Evolutionary conservation across 2,113 vertebrate species (phyloP).

Genomic region (Pavo muticus): DNA sequence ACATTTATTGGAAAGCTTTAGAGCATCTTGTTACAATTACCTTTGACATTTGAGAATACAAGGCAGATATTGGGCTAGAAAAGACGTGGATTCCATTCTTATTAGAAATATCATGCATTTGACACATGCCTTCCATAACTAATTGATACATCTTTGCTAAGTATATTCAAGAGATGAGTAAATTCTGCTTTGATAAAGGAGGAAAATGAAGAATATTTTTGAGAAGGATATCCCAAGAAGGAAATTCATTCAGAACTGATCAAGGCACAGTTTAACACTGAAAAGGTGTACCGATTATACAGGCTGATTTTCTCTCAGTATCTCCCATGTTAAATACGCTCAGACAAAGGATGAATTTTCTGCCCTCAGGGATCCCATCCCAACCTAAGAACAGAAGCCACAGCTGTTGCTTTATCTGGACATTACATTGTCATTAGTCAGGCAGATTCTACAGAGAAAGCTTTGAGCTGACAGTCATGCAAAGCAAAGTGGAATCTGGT

Average conservation of each 20-base stretch:
- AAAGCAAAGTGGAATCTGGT: fast-evolving
- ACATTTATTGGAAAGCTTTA: background rate
- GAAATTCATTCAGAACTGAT: slow-evolving; percentile 16
- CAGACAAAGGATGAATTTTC: slow-evolving; percentile 7
- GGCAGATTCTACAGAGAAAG: background rate
- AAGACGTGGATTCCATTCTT: background rate
- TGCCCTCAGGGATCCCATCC: background rate
- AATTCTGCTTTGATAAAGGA: background rate
- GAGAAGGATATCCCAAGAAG: background rate
- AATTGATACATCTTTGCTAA: background rate
- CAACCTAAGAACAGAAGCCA: background rate
- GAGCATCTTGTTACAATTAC: slow-evolving; percentile 31
- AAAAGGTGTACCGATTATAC: background rate
- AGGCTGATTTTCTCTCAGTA: background rate
- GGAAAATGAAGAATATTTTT: background rate
- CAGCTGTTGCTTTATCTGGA: background rate
- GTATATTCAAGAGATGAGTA: background rate
- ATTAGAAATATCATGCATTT: background rate
- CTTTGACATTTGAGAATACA: background rate
- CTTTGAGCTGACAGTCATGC: background rate
- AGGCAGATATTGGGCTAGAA: background rate
- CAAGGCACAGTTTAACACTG: background rate
- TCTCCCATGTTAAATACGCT: background rate
- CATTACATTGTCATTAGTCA: background rate
- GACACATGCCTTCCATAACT: background rate